Base-by-base conservation (phyloP, 2,888 invertebrate genomes). In the Megamerina dolium region DNA sequence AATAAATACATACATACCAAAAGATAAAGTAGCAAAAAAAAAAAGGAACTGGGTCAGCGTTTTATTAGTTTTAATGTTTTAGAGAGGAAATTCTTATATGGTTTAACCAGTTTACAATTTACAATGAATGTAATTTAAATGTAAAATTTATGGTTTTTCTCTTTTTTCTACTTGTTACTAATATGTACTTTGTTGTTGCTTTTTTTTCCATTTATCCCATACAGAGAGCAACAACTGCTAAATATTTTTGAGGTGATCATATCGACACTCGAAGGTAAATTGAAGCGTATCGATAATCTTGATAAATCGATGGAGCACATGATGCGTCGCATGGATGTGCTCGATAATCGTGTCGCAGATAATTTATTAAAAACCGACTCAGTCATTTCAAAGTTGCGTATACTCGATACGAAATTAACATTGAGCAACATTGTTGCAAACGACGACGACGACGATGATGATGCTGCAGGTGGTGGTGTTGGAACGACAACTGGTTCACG, bases 231-330 rank as follows among this genome's bases (percentile, higher is more conserved):
- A 70, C 88, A 89, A 69, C 78, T 90, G 51, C 84, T 88, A 73
- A 87, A 87, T 68, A 86, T 91, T 42, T 90, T 91, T 73, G 90
- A 90, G 72, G 87, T 88, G 41, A 88, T 92, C 55, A 88, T 90
- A 46, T 87, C 88, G 57, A 90, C 89, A 19, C 73, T 90, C 57
- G 90, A 91, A 69, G 86, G 87, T 5, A 90, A 90, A 74, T 74
- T 91, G 12, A 87, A 89, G 66, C 77, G 89, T 55, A 88, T 91
- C 63, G 90, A 90, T 63, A 89, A 88, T 66, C 72, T 90, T 44
- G 90, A 91, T 68, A 85, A 87, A 69, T 88, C 89, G 1, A 87
- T 90, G 2, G 89, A 90, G 63, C 87, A 88, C 63, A 73, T 91
- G 45, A 88, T 88, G 87, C 75, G 87, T 54, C 76, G 88, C 60